phyloP scores from a whole-genome alignment of 2,797 vertebrate species.

The Notamacropus eugenii region DNA sequence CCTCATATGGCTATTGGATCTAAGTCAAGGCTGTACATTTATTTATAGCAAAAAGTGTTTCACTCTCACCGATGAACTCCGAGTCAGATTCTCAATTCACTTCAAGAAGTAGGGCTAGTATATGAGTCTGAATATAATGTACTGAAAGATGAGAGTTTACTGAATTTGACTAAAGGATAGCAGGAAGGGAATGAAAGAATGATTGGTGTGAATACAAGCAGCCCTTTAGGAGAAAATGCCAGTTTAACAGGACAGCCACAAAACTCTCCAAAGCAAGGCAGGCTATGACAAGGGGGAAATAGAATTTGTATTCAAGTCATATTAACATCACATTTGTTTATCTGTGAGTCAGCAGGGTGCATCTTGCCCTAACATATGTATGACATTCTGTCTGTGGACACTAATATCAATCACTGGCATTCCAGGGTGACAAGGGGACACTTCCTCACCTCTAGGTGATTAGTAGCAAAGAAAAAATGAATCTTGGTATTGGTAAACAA shows the following conservation, averaged over 20 bases:
- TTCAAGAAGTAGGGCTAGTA: accelerated
- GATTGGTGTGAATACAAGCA: slow-evolving; percentile 28
- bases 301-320: slow-evolving; percentile 8
- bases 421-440: background rate
- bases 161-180: background rate
- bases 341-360: background rate
- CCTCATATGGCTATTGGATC: background rate
- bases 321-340: slow-evolving; percentile 30
- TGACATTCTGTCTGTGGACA: background rate
- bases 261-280: slow-evolving; percentile 21
- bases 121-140: accelerated
- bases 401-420: background rate
- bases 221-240: slow-evolving; percentile 11
- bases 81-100: background rate
- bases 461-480: background rate
- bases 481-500: background rate
- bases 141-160: background rate
- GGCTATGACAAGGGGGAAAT: background rate
- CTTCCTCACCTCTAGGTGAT: background rate
- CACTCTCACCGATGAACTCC: background rate
- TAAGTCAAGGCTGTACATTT: background rate
- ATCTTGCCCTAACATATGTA: background rate
- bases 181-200: slow-evolving; percentile 34
- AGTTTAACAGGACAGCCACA: background rate
- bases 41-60: slow-evolving; percentile 48